Conservation (phyloP, 2,797 vertebrate species). For the Hoplostethus atlanticus region DNA sequence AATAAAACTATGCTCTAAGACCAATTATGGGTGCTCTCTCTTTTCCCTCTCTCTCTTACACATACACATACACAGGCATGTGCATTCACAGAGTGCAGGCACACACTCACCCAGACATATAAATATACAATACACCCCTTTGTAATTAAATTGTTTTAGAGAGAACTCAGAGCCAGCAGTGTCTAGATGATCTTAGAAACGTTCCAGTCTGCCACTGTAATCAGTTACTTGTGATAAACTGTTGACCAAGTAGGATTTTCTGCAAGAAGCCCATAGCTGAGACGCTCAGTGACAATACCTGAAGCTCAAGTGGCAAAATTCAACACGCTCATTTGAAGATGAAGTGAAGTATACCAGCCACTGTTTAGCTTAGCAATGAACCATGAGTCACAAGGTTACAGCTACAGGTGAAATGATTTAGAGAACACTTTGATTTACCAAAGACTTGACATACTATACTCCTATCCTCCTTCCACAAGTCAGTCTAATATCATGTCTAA, state of each 20-base stretch:
- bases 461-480: not conserved
- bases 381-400: not conserved
- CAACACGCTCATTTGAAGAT: constrained; percentile 9
- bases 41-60: constrained; percentile 20
- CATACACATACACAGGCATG: constrained; percentile 5
- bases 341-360: constrained; percentile 9
- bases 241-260: constrained; percentile 15
- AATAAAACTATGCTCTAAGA: constrained; percentile 78
- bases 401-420: constrained; percentile 9
- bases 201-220: constrained; percentile 33
- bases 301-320: not conserved
- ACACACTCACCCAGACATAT: constrained; percentile 41
- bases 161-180: constrained; percentile 32
- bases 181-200: constrained; percentile 54
- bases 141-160: constrained; percentile 43
- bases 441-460: not conserved
- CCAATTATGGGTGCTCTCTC: constrained; percentile 80
- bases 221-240: constrained; percentile 27
- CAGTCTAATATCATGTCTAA: constrained; percentile 22
- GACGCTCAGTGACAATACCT: not conserved
- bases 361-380: not conserved
- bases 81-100: not conserved
- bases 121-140: constrained; percentile 51
- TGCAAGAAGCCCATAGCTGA: not conserved
- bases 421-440: not conserved